Evolutionary conservation across 2,888 invertebrate species (phyloP).

Genomic region (Oscheius sp.): DNA sequence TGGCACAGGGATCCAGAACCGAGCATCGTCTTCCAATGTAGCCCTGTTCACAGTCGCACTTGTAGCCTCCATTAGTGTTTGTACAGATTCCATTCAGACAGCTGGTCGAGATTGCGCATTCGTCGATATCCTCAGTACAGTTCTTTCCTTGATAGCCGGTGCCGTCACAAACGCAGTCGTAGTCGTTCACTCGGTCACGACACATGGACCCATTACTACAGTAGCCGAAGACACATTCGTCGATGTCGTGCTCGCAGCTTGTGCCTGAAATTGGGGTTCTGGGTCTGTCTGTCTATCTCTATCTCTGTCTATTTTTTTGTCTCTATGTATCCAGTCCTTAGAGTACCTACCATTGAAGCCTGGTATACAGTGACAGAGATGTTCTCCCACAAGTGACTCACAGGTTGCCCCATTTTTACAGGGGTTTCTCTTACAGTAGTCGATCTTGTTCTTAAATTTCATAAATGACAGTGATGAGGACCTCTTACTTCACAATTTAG

Average conservation of each 20-base stretch:
- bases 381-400: conserved; percentile 84
- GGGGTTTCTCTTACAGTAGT: conserved; percentile 61
- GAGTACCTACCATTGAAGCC: conserved; percentile 61
- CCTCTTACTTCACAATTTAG: conserved; percentile 54
- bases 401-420: conserved; percentile 80
- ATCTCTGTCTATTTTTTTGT: too few species aligned
- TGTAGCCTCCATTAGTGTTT: conserved; percentile 66
- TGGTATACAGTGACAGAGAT: conserved; percentile 61
- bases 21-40: conserved; percentile 60
- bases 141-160: conserved; percentile 65
- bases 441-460: conserved; percentile 57
- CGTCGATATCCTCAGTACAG: conserved; percentile 68
- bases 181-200: conserved; percentile 66
- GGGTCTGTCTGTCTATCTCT: too few species aligned
- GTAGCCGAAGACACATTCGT: conserved; percentile 64
- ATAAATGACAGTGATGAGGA: too few species aligned
- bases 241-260: conserved; percentile 67
- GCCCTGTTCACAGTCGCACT: conserved; percentile 59
- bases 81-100: conserved; percentile 68
- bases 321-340: too few species aligned
- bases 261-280: conserved; percentile 32
- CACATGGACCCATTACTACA: conserved; percentile 65
- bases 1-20: conserved; percentile 64
- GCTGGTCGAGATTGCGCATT: conserved; percentile 57
- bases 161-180: conserved; percentile 66